Conservation (phyloP, 2,113 vertebrate species). For the Oryctolagus cuniculus region mOryCun1.1 NC_091443.1:14414501-14415000, state of each 20-base stretch:
- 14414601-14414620: not conserved
- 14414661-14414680: not conserved
- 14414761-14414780: not conserved
- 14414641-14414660: not conserved
- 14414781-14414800: not conserved
- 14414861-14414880: not conserved
- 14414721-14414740: not conserved
- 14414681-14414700: not conserved
- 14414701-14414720: not conserved
- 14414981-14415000: not conserved
- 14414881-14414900: not conserved
- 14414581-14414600: no score
- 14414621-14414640: not conserved
- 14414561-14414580: not conserved
- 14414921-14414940: not conserved
- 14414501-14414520: not conserved
- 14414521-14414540: rapidly evolving
- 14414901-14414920: not conserved
- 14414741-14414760: no score
- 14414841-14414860: not conserved
- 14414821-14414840: not conserved
- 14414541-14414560: rapidly evolving
- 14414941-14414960: not conserved
- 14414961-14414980: not conserved
- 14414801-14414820: slow-evolving; percentile 29